These are phyloP conservation scores for Myiozetetes cayanensis DNA, from an alignment of 2,113 vertebrate species.

Conservation along the genomic window DNA sequence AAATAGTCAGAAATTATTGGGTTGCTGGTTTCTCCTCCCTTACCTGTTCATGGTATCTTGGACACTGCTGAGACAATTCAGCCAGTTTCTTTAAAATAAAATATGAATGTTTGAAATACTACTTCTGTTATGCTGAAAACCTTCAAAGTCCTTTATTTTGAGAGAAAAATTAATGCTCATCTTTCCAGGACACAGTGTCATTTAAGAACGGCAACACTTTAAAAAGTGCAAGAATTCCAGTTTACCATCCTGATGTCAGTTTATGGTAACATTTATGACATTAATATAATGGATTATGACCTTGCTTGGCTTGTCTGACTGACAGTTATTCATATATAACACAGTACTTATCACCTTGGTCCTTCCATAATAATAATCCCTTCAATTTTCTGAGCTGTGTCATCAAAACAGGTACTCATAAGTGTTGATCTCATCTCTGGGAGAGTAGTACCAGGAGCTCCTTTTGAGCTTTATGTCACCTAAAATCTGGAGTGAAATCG, in stretches of 20 bases:
- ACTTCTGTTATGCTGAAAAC: neutral
- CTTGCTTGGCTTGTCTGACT: conserved; percentile 31
- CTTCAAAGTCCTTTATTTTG: neutral
- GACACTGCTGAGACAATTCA: neutral
- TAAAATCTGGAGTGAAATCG: conserved; percentile 36
- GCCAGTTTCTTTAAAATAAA: neutral
- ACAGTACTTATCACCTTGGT: conserved; percentile 20
- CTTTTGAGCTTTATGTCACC: conserved; percentile 39
- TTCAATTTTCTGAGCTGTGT: conserved; percentile 52
- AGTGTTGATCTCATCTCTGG: conserved; percentile 33
- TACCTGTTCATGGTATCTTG: neutral
- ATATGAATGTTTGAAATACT: neutral
- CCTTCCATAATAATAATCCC: conserved; percentile 34
- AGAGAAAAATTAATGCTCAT: neutral
- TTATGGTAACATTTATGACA: neutral
- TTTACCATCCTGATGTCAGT: conserved; percentile 4
- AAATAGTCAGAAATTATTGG: neutral
- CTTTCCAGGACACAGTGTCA: neutral
- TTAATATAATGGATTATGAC: conserved; percentile 28
- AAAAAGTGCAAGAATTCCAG: neutral
- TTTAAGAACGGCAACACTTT: neutral
- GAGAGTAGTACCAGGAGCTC: neutral
- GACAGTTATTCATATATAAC: conserved; percentile 41
- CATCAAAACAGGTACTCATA: conserved; percentile 7
- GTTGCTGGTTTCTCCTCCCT: neutral